Percentiles rank a stretch among this genome's conserved stretches.
phyloP scores from a whole-genome alignment of 92 coral and sea anemone species.

The Siderastrea radians region DNA sequence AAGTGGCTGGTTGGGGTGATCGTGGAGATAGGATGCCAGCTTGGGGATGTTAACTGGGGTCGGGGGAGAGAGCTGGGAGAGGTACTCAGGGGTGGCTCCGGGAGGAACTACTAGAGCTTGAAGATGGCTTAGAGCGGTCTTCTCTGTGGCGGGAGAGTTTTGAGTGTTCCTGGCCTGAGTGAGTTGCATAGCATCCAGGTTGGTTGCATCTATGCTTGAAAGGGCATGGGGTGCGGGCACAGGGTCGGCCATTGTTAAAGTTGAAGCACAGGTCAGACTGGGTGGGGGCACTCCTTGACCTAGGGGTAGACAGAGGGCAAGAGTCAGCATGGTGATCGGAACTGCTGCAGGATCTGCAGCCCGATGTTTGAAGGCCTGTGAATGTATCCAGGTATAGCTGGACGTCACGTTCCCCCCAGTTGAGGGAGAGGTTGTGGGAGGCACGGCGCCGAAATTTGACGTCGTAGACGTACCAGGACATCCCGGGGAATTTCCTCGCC shows the following conservation, averaged over 20 bases:
- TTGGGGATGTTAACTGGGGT: constrained; percentile 3
- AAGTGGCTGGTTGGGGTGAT: not conserved
- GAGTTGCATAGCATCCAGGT: constrained; percentile 5
- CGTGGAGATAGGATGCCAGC: not conserved
- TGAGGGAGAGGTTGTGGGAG: constrained; percentile 8
- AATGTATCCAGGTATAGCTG: constrained; percentile 23
- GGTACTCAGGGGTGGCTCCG: not conserved
- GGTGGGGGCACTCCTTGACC: not conserved
- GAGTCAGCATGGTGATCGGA: constrained; percentile 2
- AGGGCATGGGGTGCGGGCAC: constrained; percentile 18
- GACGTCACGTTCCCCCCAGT: constrained; percentile 29
- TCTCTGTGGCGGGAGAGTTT: constrained; percentile 10
- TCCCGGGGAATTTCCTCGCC: constrained; percentile 8
- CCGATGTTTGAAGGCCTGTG: constrained; percentile 12
- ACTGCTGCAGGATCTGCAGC: not conserved
- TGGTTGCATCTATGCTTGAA: constrained; percentile 17
- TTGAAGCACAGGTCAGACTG: constrained; percentile 11
- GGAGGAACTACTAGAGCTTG: constrained; percentile 1
- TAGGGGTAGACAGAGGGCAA: not conserved
- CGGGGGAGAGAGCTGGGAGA: not conserved
- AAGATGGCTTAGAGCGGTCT: not conserved
- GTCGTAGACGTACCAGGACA: constrained; percentile 14
- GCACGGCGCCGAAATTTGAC: constrained; percentile 2
- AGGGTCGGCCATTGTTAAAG: not conserved
- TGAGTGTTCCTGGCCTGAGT: not conserved